Evolutionary conservation across 2,888 invertebrate genomes (phyloP).

Genomic region (Hermodice carunculata): DNA sequence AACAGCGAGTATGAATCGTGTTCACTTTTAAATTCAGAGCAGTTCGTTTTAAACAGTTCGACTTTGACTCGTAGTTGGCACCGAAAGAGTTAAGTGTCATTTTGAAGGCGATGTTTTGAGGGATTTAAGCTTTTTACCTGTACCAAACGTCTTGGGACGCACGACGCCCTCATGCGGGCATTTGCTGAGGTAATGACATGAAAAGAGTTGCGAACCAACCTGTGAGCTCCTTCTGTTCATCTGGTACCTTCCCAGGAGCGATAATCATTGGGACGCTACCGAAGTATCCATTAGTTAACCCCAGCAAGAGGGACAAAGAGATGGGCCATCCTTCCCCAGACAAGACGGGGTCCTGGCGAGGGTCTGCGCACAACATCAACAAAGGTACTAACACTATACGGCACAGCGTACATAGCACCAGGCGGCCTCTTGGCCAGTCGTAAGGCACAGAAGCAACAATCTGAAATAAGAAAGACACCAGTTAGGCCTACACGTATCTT

Average conservation of each 20-base stretch:
- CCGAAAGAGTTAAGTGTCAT: no score
- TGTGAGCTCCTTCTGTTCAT: constrained; percentile 88
- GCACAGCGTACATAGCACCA: constrained; percentile 81
- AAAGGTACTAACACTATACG: constrained; percentile 85
- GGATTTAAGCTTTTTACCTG: no score
- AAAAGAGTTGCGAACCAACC: no score
- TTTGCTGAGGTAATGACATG: no score
- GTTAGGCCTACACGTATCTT: no score
- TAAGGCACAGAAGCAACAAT: constrained; percentile 84
- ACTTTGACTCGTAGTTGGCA: no score
- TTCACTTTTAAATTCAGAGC: no score
- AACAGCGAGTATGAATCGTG: no score
- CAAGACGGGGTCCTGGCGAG: constrained; percentile 81
- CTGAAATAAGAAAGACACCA: constrained; percentile 67
- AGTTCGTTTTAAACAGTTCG: no score
- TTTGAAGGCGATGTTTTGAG: no score
- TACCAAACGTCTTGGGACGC: no score
- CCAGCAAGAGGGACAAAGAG: constrained; percentile 79
- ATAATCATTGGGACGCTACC: constrained; percentile 94
- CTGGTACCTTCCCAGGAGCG: constrained; percentile 88
- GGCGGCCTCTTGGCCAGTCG: constrained; percentile 85
- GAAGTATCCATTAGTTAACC: constrained; percentile 87
- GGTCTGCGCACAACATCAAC: constrained; percentile 85
- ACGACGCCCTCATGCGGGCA: no score
- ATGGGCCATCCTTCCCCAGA: constrained; percentile 76